These are phyloP conservation scores for Saguinus oedipus DNA, from an alignment of 2,797 vertebrate genomes.

Conservation along the genomic window DNA sequence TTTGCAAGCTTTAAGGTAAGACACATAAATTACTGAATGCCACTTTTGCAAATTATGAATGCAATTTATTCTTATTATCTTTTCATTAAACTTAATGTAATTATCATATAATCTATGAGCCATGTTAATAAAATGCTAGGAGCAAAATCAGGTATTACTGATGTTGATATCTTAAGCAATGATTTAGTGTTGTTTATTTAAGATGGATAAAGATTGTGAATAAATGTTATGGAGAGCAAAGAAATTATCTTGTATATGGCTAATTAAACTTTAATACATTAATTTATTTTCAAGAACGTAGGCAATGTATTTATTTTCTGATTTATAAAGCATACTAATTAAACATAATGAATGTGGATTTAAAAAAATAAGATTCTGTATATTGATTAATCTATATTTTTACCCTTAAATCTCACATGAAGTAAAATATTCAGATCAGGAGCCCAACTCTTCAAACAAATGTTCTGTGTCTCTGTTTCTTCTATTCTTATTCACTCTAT, in stretches of 20 bases:
- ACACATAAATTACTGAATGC: not conserved
- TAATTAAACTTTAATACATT: constrained; percentile 31
- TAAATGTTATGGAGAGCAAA: not conserved
- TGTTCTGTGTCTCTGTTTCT: not conserved
- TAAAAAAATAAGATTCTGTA: not conserved
- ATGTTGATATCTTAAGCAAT: constrained; percentile 30
- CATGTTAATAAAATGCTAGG: not conserved
- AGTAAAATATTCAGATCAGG: not conserved
- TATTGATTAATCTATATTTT: not conserved
- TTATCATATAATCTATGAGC: constrained; percentile 22
- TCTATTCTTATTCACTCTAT: not conserved
- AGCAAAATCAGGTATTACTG: not conserved
- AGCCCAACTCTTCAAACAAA: not conserved
- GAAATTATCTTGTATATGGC: not conserved
- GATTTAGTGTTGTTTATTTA: constrained; percentile 29
- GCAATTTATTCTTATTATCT: constrained; percentile 42
- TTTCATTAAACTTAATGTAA: constrained; percentile 40
- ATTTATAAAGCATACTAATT: not conserved
- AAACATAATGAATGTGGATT: not conserved
- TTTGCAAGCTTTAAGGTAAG: not conserved
- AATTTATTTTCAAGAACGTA: not conserved
- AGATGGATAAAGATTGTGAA: not conserved
- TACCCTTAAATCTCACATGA: not conserved
- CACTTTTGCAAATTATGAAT: not conserved
- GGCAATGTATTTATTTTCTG: not conserved